Percentiles rank a stretch among this genome's conserved stretches.
phyloP scores from a whole-genome alignment of 1,140 invertebrate species.

The Dinothrombium tinctorium region DNA sequence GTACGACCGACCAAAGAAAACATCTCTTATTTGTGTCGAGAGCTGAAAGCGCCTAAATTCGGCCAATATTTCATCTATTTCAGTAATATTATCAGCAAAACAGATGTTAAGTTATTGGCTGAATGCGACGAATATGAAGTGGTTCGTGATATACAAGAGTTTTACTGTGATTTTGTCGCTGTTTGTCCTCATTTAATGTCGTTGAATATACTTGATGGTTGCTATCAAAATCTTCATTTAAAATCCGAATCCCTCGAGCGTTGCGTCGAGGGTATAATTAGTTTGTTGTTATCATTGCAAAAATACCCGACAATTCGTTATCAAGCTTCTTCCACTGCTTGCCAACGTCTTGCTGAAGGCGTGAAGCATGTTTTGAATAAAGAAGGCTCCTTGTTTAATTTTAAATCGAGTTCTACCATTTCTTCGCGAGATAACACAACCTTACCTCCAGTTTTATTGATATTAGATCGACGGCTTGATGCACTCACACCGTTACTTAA shows the following conservation, averaged over 20 bases:
- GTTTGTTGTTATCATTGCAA: conserved; percentile 70
- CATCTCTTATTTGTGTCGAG: conserved; percentile 54
- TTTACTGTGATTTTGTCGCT: conserved; percentile 81
- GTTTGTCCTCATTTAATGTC: conserved; percentile 67
- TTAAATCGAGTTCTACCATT: conserved; percentile 28
- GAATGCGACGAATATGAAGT: conserved; percentile 94
- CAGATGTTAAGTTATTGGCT: conserved; percentile 80
- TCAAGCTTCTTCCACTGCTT: conserved; percentile 61
- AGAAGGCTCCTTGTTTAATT: conserved; percentile 65
- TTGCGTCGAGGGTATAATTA: conserved; percentile 56
- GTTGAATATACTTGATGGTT: conserved; percentile 26
- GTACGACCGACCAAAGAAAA: conserved; percentile 84
- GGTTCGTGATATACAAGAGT: conserved; percentile 70
- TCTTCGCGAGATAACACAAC: conserved; percentile 22
- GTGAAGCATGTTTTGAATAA: conserved; percentile 55
- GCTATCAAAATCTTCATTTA: conserved; percentile 40
- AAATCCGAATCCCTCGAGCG: conserved; percentile 42
- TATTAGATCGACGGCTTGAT: conserved; percentile 76
- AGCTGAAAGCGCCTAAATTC: conserved; percentile 77
- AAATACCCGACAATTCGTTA: conserved; percentile 74
- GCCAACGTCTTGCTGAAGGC: conserved; percentile 59
- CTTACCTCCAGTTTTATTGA: conserved; percentile 46
- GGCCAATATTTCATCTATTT: conserved; percentile 96
- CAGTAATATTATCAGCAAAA: conserved; percentile 89
- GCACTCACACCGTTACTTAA: conserved; percentile 87